Conservation (phyloP, 2,888 invertebrate genomes). For the Drosophila birchii region DNA sequence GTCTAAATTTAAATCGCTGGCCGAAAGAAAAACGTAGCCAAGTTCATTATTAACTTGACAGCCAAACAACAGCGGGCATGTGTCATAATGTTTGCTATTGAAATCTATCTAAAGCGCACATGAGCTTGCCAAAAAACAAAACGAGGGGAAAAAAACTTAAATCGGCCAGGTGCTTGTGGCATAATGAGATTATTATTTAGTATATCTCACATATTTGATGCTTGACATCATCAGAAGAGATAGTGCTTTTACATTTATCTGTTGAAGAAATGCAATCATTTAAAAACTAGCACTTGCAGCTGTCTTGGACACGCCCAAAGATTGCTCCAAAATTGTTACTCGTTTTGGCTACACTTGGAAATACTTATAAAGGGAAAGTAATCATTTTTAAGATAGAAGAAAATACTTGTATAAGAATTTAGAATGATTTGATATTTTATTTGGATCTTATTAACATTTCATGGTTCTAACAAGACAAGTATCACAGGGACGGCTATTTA, state of each 20-base stretch:
- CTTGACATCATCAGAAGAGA: slow-evolving; percentile 63
- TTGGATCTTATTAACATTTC: not conserved
- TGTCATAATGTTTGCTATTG: slow-evolving; percentile 52
- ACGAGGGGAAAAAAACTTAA: not conserved
- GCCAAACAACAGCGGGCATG: slow-evolving; percentile 30
- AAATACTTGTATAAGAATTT: not conserved
- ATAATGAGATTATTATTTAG: slow-evolving; percentile 29
- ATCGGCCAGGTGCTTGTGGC: slow-evolving; percentile 58
- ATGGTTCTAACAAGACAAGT: not conserved
- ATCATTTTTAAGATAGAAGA: not conserved
- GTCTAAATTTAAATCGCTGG: slow-evolving; percentile 38
- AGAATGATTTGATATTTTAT: not conserved
- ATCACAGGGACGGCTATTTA: not conserved
- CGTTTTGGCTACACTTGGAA: not conserved
- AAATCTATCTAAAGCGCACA: slow-evolving; percentile 42
- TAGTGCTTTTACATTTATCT: slow-evolving; percentile 9
- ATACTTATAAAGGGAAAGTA: not conserved
- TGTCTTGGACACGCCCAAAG: slow-evolving; percentile 29
- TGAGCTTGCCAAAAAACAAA: slow-evolving; percentile 45
- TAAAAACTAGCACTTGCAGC: not conserved
- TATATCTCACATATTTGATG: slow-evolving; percentile 62
- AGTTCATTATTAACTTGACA: slow-evolving; percentile 56
- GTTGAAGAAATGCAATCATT: slow-evolving; percentile 6
- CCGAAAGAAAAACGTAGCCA: slow-evolving; percentile 28
- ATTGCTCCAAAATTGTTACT: slow-evolving; percentile 5